These are phyloP conservation scores for Lithosia quadra DNA, from an alignment of 2,888 invertebrate genomes.

Conservation along the genomic window DNA sequence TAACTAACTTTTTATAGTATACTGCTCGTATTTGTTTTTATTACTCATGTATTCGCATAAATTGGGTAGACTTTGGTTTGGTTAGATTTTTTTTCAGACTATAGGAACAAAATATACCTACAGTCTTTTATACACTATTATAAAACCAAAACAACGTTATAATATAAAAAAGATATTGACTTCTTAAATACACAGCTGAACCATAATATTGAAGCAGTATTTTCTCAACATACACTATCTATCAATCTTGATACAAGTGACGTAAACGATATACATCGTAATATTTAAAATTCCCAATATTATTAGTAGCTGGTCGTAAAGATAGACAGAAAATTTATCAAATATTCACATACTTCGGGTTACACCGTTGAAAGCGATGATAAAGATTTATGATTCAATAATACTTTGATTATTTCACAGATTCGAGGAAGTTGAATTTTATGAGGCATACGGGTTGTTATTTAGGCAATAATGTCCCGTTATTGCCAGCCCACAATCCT, in stretches of 20 bases:
- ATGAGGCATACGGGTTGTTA: slow-evolving; percentile 77
- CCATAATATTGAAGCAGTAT: neutral
- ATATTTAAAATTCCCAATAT: slow-evolving; percentile 41
- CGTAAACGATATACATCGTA: neutral
- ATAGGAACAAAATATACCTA: too few species aligned
- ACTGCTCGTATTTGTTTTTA: too few species aligned
- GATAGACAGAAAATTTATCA: slow-evolving; percentile 71
- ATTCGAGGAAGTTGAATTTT: slow-evolving; percentile 81
- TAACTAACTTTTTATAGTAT: too few species aligned
- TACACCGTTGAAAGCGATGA: slow-evolving; percentile 66
- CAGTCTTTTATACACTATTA: too few species aligned
- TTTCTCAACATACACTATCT: neutral
- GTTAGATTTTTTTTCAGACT: too few species aligned
- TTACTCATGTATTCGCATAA: too few species aligned
- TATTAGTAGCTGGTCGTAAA: slow-evolving; percentile 49
- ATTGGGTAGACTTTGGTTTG: too few species aligned
- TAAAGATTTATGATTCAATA: slow-evolving; percentile 83
- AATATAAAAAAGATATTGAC: too few species aligned
- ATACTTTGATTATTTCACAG: slow-evolving; percentile 83
- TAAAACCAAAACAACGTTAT: too few species aligned
- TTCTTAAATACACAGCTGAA: too few species aligned
- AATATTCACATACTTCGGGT: slow-evolving; percentile 76
- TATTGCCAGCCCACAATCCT: slow-evolving; percentile 66
- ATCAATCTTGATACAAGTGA: neutral
- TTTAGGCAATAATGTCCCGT: slow-evolving; percentile 76